Base-by-base conservation (phyloP, 2,797 vertebrate species). In the Gymnopithys bicolor region DNA sequence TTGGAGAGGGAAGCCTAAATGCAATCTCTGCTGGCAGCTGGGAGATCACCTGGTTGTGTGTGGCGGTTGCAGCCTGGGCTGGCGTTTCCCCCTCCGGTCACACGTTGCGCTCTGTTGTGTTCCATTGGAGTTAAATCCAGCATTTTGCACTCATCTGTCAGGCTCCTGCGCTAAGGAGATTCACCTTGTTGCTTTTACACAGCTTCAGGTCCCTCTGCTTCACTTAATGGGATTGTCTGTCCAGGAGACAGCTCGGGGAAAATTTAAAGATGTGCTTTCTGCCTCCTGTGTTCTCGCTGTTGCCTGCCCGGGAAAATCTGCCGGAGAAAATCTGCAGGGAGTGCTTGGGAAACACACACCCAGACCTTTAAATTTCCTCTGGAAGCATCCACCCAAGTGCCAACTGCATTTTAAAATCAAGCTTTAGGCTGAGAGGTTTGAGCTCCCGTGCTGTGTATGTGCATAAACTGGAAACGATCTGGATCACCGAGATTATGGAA, bases 181-280 rank as follows among this genome's bases (percentile, higher is more conserved):
- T 94, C 94, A 95, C 92, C 94, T 90, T 89, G 90, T 90, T 93
- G 93, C 95, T 95, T 95, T 95, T 90, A 58, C 93, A 77, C 77
- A 30, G 93, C 86, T 97, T 46, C 88, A 80, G 92, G 94, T 93
- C 92, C 93, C 86, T 52, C 46, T 39, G 93, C 90, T 95, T 87
- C 86, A 9, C 87, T 93, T 95, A 93, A 94, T 52, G 21, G 95
- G 92, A 84, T 95, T 94, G 93, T 89, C 95, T 94, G 86, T 87
- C 93, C 84, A 12, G 81, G 81, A 94, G 88, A 79, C 67, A 89
- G 93, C 90, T 70, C 4, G 70, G 92, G 93, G 90, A 83, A 76
- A 84, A 87, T 84, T 55, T 71, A 79, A 82, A 93, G 94, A 84
- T 74, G 88, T 32, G 70, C 49, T 89, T 78, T 95, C 90, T 10